phyloP scores from a whole-genome alignment of 2,113 vertebrate genomes.

The Lichenostomus cassidix region DNA sequence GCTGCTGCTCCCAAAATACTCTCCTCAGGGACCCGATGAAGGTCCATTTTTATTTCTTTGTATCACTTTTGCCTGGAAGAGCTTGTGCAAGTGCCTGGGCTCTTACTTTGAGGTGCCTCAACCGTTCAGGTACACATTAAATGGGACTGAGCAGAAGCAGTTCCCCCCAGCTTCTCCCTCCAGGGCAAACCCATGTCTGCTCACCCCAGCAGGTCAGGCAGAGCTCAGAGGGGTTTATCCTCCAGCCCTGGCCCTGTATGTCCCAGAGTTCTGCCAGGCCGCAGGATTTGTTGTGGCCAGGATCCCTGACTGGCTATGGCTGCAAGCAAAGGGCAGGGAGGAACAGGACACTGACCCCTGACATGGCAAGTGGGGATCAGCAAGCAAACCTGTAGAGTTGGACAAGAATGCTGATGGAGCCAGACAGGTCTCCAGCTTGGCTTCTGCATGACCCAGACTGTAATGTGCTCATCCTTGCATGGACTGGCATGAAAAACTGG shows the following conservation, averaged over 20 bases:
- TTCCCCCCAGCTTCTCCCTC: background rate
- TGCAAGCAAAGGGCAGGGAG: background rate
- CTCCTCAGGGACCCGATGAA: background rate
- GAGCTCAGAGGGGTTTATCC: background rate
- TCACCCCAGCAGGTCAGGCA: background rate
- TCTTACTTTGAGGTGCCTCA: background rate
- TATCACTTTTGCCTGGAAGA: background rate
- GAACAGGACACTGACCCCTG: background rate
- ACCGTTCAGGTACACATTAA: background rate
- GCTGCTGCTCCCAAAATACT: background rate
- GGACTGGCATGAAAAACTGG: background rate
- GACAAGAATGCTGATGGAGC: background rate
- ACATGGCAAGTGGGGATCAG: background rate
- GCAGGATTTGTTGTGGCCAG: background rate
- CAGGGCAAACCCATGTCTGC: background rate
- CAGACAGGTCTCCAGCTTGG: background rate
- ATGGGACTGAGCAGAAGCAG: background rate
- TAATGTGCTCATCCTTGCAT: background rate
- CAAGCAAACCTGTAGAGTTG: background rate
- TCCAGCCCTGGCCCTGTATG: background rate
- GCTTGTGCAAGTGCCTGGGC: background rate
- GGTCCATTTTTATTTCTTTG: background rate
- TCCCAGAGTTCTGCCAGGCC: background rate
- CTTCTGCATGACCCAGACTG: background rate
- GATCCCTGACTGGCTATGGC: fast-evolving